Evolutionary conservation across 2,888 invertebrate species (phyloP).

Genomic region (Spicauda simplicius): DNA sequence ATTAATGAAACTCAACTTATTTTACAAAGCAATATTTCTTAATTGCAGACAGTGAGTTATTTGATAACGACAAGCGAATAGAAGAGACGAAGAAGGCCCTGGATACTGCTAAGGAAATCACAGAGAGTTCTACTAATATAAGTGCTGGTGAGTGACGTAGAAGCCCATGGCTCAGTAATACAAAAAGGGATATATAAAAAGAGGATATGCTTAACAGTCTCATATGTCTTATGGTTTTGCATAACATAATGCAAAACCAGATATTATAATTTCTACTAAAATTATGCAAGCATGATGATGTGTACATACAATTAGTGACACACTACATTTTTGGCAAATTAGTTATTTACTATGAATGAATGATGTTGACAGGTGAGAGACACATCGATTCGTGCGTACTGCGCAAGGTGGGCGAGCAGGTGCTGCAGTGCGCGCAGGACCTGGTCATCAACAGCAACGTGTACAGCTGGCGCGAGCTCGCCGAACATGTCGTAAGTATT

Average conservation of each 20-base stretch:
- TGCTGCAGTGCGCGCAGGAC: background rate
- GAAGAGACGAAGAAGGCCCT: background rate
- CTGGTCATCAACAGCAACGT: slow-evolving; percentile 40
- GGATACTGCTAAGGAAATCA: background rate
- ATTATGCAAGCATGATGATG: no score
- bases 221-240: no score
- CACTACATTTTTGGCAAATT: no score
- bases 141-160: background rate
- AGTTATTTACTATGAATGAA: background rate
- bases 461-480: slow-evolving; percentile 71
- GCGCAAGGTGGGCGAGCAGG: background rate
- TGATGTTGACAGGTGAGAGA: background rate
- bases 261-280: no score
- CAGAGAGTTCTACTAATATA: background rate
- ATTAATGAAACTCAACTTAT: no score
- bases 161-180: no score
- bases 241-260: no score
- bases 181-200: no score
- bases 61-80: background rate
- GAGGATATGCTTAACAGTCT: no score
- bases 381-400: background rate
- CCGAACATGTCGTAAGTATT: slow-evolving; percentile 58
- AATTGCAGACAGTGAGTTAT: background rate
- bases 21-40: no score
- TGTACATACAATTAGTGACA: no score